Evolutionary conservation across 2,797 vertebrate genomes (phyloP).

Genomic region (Rousettus madagascariensis): DNA sequence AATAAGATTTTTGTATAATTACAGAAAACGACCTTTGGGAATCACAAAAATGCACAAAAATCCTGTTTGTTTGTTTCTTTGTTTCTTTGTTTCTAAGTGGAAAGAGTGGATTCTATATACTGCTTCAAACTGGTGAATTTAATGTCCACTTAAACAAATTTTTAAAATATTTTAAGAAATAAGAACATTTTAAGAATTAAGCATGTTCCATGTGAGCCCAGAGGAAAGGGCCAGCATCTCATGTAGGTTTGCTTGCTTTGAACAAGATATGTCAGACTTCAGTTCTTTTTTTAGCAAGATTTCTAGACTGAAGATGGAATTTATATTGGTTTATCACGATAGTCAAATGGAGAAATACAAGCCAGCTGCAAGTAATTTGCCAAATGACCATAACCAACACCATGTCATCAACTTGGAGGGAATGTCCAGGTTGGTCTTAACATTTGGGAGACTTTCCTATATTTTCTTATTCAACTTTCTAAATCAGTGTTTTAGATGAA

Average conservation of each 20-base stretch:
- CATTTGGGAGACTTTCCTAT: neutral
- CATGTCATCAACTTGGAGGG: neutral
- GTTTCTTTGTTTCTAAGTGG: neutral
- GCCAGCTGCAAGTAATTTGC: neutral
- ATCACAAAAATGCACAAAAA: constrained; percentile 18
- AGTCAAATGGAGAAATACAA: neutral
- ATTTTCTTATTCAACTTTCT: neutral
- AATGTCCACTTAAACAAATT: neutral
- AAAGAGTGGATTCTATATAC: neutral
- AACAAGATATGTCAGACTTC: neutral
- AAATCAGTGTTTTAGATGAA: neutral
- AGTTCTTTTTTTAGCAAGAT: neutral
- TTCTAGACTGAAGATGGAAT: neutral
- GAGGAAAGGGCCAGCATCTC: neutral
- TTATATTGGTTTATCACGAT: neutral
- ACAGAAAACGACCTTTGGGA: constrained; percentile 13
- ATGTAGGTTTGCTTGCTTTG: neutral
- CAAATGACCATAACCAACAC: neutral
- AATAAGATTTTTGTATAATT: neutral
- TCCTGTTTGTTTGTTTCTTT: neutral
- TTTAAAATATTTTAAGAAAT: neutral
- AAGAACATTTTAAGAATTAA: neutral
- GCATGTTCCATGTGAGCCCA: neutral
- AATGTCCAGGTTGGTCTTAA: neutral
- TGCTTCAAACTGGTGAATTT: neutral